Conservation (phyloP, 2,888 invertebrate species). For the Hesperia comma region DNA sequence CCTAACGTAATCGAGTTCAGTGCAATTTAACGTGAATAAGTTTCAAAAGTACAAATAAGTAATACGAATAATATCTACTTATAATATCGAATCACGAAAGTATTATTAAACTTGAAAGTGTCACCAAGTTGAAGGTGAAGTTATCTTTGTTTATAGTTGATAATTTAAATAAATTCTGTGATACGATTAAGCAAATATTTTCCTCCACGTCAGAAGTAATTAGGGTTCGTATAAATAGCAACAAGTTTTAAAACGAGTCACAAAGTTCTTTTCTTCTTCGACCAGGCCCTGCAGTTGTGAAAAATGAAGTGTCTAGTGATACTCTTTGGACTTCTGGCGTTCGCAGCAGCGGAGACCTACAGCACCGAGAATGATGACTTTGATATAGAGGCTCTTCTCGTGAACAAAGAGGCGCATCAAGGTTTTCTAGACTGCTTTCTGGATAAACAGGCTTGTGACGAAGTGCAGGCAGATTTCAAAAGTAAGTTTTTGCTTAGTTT, state of each 20-base stretch:
- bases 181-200: background rate
- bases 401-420: conserved; percentile 45
- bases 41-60: background rate
- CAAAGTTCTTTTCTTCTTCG: background rate
- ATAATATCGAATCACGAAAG: background rate
- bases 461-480: conserved; percentile 56
- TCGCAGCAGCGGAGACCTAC: conserved; percentile 58
- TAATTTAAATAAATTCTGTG: conserved; percentile 8
- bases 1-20: conserved; percentile 15
- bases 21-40: background rate
- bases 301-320: conserved; percentile 60
- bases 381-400: conserved; percentile 58
- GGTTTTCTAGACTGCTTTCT: conserved; percentile 59
- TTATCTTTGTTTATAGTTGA: conserved; percentile 10
- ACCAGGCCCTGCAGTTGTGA: background rate
- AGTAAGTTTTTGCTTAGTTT: conserved; percentile 53
- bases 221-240: conserved; percentile 5
- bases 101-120: background rate
- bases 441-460: conserved; percentile 55
- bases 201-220: background rate
- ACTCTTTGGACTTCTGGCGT: conserved; percentile 48
- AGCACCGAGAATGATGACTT: conserved; percentile 62
- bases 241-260: conserved; percentile 42
- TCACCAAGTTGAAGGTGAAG: conserved; percentile 13
- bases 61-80: background rate